A percentile compares a stretch with the other conserved stretches of the same genome.
Conservation (phyloP, 2,113 vertebrate genomes). For the Oostethus manadensis region DNA sequence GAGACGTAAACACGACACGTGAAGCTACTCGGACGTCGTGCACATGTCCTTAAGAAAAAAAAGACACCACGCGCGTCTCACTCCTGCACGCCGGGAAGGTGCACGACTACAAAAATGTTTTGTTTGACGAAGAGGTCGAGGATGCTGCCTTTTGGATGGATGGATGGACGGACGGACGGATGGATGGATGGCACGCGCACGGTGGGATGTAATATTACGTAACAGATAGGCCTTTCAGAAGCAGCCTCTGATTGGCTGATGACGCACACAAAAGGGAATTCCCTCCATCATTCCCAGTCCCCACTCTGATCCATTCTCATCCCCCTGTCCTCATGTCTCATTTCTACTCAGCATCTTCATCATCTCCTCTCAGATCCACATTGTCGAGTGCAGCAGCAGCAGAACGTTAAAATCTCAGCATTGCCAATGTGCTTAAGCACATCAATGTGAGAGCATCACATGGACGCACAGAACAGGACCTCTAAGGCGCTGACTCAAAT, state of each 20-base stretch:
- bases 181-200: neutral
- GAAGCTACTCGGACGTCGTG: neutral
- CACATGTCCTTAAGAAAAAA: neutral
- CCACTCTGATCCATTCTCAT: neutral
- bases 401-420: too few relatives aligned
- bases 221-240: constrained; percentile 25
- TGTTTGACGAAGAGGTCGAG: neutral
- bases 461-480: too few relatives aligned
- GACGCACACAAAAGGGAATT: constrained; percentile 59
- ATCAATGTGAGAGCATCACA: neutral
- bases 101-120: too few relatives aligned
- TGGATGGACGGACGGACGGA: too few relatives aligned
- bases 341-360: neutral
- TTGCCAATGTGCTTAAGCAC: neutral
- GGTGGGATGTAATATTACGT: constrained; percentile 44
- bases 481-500: too few relatives aligned
- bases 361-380: neutral
- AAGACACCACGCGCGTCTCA: too few relatives aligned
- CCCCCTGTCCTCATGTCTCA: neutral
- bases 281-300: constrained; percentile 26
- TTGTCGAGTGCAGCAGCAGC: too few relatives aligned
- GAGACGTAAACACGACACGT: constrained; percentile 3
- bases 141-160: neutral
- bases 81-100: too few relatives aligned
- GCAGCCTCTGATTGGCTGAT: constrained; percentile 44